Base-by-base conservation (phyloP, 2,113 vertebrate species). In the Elanus axillaris region DNA sequence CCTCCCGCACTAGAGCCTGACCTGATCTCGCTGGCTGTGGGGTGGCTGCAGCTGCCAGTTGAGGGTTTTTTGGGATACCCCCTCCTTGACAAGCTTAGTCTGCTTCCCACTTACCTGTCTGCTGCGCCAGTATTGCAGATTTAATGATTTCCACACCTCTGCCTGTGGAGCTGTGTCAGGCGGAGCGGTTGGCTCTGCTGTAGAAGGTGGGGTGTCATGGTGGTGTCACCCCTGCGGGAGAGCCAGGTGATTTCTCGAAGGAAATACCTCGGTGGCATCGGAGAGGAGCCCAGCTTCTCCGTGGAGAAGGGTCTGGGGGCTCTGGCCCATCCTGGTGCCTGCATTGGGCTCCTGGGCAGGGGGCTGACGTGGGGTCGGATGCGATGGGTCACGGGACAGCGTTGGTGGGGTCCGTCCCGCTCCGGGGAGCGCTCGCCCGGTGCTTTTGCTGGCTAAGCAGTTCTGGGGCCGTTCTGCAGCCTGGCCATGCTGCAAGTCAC, bases 311-410 rank as follows among this genome's bases (percentile, higher is more conserved):
- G 19, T 2, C 1, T 9, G 10, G 11, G 18, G 11, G 0, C 11
- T 84, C 34, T 38, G 40, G 3, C 8, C 0, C 0, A 2, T 14
- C 21, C 22, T 13, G 0, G 0, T 22, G 36, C 15, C 34, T 58
- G 4, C 2, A 16, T 16, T 42, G 58, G 10, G 16, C 56, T 12
- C 8, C 15, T 8, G 66, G 7, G 5, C 7, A 1, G 7, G 19
- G 13, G 6, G 1, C 4, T 40, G 17, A 2, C 16, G 11, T 5
- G 20, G 31, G 38, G 11, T 31, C 3, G 10, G 43, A 9, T 3
- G 16, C 3, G 2, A 1, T 23, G 56, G 32, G 7, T 50, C 18
- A 3, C 2, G 6, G 56, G 16, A 42, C 6, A 21, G 36, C 8
- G 4, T 2, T 3, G 3, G 34, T 6, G 36, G n/a, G 18, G 10